phyloP scores from a whole-genome alignment of 53 echinoderm and acorn worm genomes.

The Astropecten irregularis region DNA sequence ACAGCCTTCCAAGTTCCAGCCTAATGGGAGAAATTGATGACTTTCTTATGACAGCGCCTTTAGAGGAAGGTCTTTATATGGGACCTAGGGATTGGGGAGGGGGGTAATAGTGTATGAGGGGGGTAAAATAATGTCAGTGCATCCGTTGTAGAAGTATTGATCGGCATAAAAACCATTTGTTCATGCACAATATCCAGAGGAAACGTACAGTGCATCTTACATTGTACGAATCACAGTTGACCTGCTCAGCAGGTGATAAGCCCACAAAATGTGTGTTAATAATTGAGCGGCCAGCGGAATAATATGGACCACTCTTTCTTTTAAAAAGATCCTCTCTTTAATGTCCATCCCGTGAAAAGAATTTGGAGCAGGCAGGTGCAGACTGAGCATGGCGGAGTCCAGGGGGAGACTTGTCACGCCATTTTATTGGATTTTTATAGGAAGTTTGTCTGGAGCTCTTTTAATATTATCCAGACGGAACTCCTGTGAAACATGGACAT shows the following conservation, averaged over 20 bases:
- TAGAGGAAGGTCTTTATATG: too few species aligned
- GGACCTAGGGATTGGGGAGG: too few species aligned
- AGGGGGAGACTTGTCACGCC: background rate
- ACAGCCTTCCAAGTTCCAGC: too few species aligned
- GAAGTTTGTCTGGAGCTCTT: background rate
- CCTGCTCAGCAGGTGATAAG: background rate
- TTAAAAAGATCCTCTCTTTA: background rate
- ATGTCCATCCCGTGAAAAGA: background rate
- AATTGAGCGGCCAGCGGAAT: background rate
- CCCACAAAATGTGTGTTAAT: background rate
- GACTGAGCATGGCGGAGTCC: background rate
- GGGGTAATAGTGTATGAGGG: too few species aligned
- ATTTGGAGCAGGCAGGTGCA: conserved; percentile 10
- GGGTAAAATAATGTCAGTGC: too few species aligned
- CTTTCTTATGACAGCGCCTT: too few species aligned
- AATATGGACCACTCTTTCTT: background rate
- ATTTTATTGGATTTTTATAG: background rate
- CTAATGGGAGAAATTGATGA: too few species aligned
- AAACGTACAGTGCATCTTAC: too few species aligned
- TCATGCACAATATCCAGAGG: too few species aligned
- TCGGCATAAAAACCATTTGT: too few species aligned
- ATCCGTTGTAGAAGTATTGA: too few species aligned
- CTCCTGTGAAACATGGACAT: too few species aligned
- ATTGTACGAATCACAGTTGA: background rate
- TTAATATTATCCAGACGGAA: conserved; percentile 3